phyloP scores from a whole-genome alignment of 2,113 vertebrate genomes.

The Struthidea cinerea region DNA sequence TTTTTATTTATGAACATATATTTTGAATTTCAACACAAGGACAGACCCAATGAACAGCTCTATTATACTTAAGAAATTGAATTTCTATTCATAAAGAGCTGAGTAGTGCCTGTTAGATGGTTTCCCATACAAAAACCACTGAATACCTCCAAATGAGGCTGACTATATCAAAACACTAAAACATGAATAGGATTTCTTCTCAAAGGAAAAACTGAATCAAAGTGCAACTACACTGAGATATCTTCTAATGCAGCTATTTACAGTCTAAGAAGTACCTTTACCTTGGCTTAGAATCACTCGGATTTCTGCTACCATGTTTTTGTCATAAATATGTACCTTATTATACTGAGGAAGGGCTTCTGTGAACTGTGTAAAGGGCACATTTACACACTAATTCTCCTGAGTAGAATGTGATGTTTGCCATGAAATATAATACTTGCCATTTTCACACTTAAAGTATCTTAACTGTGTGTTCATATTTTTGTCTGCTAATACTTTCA shows the following conservation, averaged over 20 bases:
- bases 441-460: background rate
- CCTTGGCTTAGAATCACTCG: conserved; percentile 70
- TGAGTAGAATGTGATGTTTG: background rate
- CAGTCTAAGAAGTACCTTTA: conserved; percentile 68
- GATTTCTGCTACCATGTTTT: conserved; percentile 52
- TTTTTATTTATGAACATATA: conserved; percentile 32
- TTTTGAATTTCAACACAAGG: conserved; percentile 68
- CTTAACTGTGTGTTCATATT: background rate
- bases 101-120: conserved; percentile 58
- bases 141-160: conserved; percentile 67
- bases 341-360: background rate
- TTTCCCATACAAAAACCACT: conserved; percentile 59
- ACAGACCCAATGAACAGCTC: conserved; percentile 50
- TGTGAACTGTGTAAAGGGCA: background rate
- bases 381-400: background rate
- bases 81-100: conserved; percentile 64
- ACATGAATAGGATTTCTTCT: conserved; percentile 71
- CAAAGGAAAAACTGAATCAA: conserved; percentile 73
- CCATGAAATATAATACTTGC: background rate
- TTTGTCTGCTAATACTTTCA: background rate
- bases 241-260: conserved; percentile 63
- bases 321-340: conserved; percentile 30
- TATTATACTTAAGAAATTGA: conserved; percentile 68
- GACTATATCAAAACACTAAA: conserved; percentile 72
- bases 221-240: conserved; percentile 54